phyloP scores from a whole-genome alignment of 2,888 invertebrate species.

The Cheilosia variabilis region DNA sequence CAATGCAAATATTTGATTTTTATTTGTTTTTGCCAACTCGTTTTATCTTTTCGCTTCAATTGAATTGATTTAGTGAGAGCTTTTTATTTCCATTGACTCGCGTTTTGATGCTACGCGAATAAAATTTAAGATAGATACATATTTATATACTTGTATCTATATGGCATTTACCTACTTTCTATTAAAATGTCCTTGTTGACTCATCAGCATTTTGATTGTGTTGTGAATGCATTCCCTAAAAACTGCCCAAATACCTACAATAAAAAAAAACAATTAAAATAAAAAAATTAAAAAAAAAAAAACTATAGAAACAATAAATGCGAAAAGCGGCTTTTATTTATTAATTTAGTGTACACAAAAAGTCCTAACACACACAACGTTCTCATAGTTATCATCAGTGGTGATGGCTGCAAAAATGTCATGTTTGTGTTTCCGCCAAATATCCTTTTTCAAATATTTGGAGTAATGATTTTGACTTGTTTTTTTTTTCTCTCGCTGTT shows the following conservation, averaged over 20 bases:
- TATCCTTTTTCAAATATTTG: conserved; percentile 78
- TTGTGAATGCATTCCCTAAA: conserved; percentile 27
- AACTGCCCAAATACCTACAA: conserved; percentile 39
- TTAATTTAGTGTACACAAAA: conserved; percentile 75
- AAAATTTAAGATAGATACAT: conserved; percentile 32
- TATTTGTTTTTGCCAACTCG: conserved; percentile 37
- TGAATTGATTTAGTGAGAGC: conserved; percentile 47
- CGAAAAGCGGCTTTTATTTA: conserved; percentile 72
- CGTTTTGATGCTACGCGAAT: conserved; percentile 17
- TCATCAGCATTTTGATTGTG: conserved; percentile 19
- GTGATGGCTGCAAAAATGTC: conserved; percentile 75
- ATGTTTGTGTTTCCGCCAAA: conserved; percentile 78
- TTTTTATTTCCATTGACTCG: conserved; percentile 37
- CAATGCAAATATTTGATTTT: conserved; percentile 63
- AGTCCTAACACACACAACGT: conserved; percentile 68
- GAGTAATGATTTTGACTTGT: conserved; percentile 77
- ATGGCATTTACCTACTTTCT: conserved; percentile 7
- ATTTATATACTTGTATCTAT: too few relatives aligned
- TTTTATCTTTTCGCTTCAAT: conserved; percentile 42
- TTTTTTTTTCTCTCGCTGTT: conserved; percentile 68
- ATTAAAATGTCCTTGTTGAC: conserved; percentile 28
- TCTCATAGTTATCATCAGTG: conserved; percentile 72
- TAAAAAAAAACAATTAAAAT: not conserved
- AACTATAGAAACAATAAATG: conserved; percentile 70
- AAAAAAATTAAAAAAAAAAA: not conserved